Evolutionary conservation across 1,140 invertebrate species (phyloP).

Genomic region (Ceratosolen solmsi): DNA sequence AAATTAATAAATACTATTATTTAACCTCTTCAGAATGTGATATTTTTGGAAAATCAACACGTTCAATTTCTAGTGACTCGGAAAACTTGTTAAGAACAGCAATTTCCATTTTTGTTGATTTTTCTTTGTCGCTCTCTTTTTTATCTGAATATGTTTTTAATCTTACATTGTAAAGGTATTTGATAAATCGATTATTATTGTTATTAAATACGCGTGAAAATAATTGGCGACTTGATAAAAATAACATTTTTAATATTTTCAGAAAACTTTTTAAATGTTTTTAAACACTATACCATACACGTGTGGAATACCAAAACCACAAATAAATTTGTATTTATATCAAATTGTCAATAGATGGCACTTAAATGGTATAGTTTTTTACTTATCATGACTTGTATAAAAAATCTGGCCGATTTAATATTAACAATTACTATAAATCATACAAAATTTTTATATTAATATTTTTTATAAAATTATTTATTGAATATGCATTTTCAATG

Average conservation of each 20-base stretch:
- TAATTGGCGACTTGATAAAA: slow-evolving; percentile 48
- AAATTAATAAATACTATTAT: slow-evolving; percentile 16
- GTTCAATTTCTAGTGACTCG: slow-evolving; percentile 70
- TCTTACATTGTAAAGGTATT: slow-evolving; percentile 39
- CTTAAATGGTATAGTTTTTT: too few species aligned
- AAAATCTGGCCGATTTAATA: too few species aligned
- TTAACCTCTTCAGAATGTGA: slow-evolving; percentile 68
- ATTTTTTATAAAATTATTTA: too few species aligned
- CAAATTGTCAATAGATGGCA: too few species aligned
- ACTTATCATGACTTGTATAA: too few species aligned
- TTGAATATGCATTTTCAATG: too few species aligned
- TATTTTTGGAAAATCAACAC: slow-evolving; percentile 60
- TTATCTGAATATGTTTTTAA: slow-evolving; percentile 46
- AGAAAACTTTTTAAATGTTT: slow-evolving; percentile 27
- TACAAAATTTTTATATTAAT: too few species aligned
- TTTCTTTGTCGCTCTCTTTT: not conserved
- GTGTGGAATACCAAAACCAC: too few species aligned
- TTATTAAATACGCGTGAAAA: slow-evolving; percentile 49
- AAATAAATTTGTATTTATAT: too few species aligned
- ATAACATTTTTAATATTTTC: slow-evolving; percentile 53
- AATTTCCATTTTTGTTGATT: slow-evolving; percentile 60
- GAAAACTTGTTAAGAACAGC: slow-evolving; percentile 73
- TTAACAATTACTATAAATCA: too few species aligned
- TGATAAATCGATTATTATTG: slow-evolving; percentile 46
- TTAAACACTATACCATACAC: too few species aligned